These are phyloP conservation scores for Scrobipalpa costella DNA, from an alignment of 2,888 invertebrate genomes.

Conservation along the genomic window DNA sequence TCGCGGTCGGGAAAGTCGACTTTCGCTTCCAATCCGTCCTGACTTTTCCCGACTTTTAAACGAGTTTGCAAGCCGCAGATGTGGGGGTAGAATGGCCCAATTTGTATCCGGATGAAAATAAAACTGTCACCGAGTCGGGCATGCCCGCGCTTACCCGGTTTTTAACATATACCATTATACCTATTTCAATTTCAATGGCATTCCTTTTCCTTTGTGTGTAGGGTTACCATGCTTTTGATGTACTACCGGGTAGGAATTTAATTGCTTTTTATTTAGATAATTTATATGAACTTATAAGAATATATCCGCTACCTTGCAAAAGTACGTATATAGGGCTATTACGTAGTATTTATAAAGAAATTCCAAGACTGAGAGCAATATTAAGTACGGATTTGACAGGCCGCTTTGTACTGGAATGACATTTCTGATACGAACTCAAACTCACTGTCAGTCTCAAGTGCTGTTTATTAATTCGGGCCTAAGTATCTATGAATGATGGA, in stretches of 20 bases:
- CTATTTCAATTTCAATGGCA: conserved; percentile 12
- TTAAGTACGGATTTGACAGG: no score
- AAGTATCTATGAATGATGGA: no score
- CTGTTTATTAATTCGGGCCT: no score
- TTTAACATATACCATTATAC: background rate
- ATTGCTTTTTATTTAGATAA: background rate
- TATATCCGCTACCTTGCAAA: no score
- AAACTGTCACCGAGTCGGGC: conserved; percentile 11
- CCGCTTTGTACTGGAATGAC: no score
- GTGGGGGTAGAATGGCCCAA: conserved; percentile 1
- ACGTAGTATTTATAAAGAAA: no score
- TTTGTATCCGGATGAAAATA: conserved; percentile 12
- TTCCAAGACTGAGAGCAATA: no score
- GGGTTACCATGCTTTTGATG: background rate
- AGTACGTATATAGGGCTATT: no score
- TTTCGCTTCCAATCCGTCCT: background rate
- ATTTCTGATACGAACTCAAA: no score
- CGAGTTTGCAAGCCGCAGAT: conserved; percentile 4
- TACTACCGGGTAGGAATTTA: background rate
- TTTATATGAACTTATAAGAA: background rate
- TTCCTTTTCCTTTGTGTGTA: conserved; percentile 4
- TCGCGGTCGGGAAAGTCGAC: conserved; percentile 15
- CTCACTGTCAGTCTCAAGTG: no score
- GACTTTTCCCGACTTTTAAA: conserved; percentile 8
- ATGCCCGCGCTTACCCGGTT: conserved; percentile 2